Base-by-base conservation (phyloP, 2,888 invertebrate genomes). In the Brenthis ino region DNA sequence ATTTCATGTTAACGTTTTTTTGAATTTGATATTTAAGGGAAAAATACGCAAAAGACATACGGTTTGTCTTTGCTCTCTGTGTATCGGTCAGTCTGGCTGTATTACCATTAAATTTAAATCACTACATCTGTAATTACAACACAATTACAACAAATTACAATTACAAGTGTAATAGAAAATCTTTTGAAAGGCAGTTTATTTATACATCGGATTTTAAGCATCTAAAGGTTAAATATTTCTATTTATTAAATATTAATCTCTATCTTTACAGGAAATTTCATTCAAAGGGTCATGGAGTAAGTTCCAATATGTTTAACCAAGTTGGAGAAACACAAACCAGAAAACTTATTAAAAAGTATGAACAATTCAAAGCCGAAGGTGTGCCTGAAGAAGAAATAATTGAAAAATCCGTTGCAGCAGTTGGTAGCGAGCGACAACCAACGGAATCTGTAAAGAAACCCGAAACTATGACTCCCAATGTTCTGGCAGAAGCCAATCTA, bases 261-360 rank as follows among this genome's bases (percentile, higher is more conserved):
- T 66, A 66, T 69, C 20, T 65, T 83, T 94, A 50, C 85, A 96
- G 96, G 20, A 94, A 95, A 85, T 95, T 95, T 77, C 96, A 96
- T 73, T 93, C 94, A 69, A 87, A 93, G 58, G 91, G 94, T 24
- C 94, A 93, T 73, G 93, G 94, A 37, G 80, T 93, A 60, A 94
- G 94, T 54, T 86, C 92, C 3, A 95, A 94, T 77, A 85, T 96
- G 78, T 82, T 88, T 0, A 94, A 91, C 76, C 84, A 82, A n/a
- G 81, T 84, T 75, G 84, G 88, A n/a, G 93, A 84, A 80, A 94
- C 94, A 47, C 91, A 93, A 73, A 94, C 94, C 0, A 96, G 95
- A 79, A 92, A 88, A 75, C 95, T 96, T 75, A 87, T 96, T 14
- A 86, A 93, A 51, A 94, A 94, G 71, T 96, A 96, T 77, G 87